Evolutionary conservation across 2,113 vertebrate genomes (phyloP).

Genomic region (Odontesthes bonariensis): DNA sequence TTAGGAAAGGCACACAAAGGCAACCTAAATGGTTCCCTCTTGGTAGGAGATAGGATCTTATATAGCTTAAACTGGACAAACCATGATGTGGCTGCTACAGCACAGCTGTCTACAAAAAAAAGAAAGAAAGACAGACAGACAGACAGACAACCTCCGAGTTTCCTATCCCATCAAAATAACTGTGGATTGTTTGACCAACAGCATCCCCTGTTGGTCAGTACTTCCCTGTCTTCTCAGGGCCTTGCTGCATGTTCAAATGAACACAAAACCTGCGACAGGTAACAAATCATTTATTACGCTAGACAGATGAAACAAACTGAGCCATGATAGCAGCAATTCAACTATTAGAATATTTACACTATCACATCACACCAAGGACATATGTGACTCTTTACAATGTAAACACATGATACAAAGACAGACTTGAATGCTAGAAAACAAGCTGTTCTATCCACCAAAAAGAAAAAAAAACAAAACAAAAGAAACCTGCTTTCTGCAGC

Average conservation of each 20-base stretch:
- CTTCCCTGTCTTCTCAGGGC: background rate
- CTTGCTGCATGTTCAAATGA: background rate
- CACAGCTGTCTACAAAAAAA: background rate
- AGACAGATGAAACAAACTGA: conserved; percentile 79
- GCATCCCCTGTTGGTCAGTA: conserved; percentile 50
- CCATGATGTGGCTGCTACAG: too few species aligned
- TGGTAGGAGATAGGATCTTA: background rate
- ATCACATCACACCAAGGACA: conserved; percentile 81
- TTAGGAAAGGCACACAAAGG: background rate
- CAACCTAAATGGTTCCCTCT: conserved; percentile 3
- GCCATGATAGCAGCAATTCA: conserved; percentile 85
- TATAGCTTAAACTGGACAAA: background rate
- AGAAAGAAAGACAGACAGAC: too few species aligned
- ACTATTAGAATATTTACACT: conserved; percentile 83
- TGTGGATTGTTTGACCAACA: conserved; percentile 19
- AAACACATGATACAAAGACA: conserved; percentile 83
- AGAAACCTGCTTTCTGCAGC: conserved; percentile 57
- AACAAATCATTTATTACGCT: conserved; percentile 83
- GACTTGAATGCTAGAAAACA: conserved; percentile 73
- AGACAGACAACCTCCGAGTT: background rate
- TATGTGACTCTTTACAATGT: conserved; percentile 83
- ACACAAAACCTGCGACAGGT: conserved; percentile 42
- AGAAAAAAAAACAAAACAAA: conserved; percentile 9
- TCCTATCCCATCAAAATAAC: background rate
- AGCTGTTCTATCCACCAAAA: conserved; percentile 63